phyloP scores from a whole-genome alignment of 1,140 invertebrate species.

The Lamellibrachia luymesi region DNA sequence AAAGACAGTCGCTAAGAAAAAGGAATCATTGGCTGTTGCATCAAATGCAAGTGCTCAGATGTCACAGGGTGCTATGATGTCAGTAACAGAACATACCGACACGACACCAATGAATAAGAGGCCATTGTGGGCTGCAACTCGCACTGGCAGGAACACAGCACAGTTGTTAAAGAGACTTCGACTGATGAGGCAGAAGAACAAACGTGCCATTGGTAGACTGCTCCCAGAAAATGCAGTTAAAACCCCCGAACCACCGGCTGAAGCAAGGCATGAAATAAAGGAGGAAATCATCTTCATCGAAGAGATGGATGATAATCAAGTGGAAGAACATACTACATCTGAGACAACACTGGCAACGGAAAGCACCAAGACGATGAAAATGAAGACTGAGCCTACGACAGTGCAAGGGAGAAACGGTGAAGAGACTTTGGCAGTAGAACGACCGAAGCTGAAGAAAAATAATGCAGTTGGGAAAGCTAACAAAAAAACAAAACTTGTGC shows the following conservation, averaged over 20 bases:
- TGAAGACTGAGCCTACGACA: not conserved
- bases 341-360: not conserved
- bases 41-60: not conserved
- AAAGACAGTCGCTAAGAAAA: not conserved
- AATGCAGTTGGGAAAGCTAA: not conserved
- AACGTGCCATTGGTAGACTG: not conserved
- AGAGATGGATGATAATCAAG: not conserved
- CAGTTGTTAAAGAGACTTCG: not conserved
- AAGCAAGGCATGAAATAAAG: no score
- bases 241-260: not conserved
- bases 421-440: not conserved
- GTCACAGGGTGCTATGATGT: no score
- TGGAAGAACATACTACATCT: not conserved
- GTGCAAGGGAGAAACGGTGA: not conserved
- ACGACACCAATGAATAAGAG: not conserved
- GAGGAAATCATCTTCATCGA: not conserved
- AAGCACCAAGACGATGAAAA: not conserved
- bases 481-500: not conserved
- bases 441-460: not conserved
- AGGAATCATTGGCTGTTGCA: not conserved
- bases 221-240: not conserved
- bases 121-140: not conserved
- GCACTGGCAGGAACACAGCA: not conserved
- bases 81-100: no score
- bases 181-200: not conserved